Evolutionary conservation across 92 coral and sea anemone species (phyloP), one percentile per base, ranked within the genome.

Genomic region (Meandrina meandrites): DNA sequence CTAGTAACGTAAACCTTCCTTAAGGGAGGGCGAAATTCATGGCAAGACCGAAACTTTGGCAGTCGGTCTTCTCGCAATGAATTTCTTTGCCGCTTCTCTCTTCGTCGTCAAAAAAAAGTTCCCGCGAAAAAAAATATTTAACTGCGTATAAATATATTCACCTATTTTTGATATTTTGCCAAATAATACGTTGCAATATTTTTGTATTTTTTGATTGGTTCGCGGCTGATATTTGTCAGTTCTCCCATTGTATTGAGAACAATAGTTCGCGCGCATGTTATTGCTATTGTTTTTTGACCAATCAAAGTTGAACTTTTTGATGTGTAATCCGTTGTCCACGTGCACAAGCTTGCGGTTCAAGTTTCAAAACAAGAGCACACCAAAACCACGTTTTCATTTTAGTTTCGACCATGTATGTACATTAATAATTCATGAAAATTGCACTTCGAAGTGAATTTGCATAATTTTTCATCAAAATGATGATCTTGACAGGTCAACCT

Each of bases 51-150:
- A 32, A 72, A 64, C 48, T 24, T 32, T 21, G 60, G 86, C 82
- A 75, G 32, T 75, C 42, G 78, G 30, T 58, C 74, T 67, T 79
- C 80, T 82, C 89, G 66, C 87, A 68, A 48, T 67, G 79, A 60
- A 31, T 75, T 78, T 84, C 76, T 86, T 78, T 67, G 66, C 62
- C 92, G 73, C 83, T 90, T 68, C 47, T 34, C 28, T 36, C 45
- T 31, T 8, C 54, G 47, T 40, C 75, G 83, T 88, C 84, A 84
- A 90, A 91, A 94, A 90, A 92, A 92, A 86, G 89, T 94, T 93
- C 98, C 94, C 94, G 95, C 95, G 88, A 92, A 94, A 94, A 91
- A 91, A 88, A 88, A 78, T 82, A 90, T 83, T 82, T 83, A 86
- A 89, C 95, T 94, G 95, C 98, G 95, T 92, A 80, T 92, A 87